Evolutionary conservation across 2,888 invertebrate species (phyloP).

Genomic region (Labia minor): DNA sequence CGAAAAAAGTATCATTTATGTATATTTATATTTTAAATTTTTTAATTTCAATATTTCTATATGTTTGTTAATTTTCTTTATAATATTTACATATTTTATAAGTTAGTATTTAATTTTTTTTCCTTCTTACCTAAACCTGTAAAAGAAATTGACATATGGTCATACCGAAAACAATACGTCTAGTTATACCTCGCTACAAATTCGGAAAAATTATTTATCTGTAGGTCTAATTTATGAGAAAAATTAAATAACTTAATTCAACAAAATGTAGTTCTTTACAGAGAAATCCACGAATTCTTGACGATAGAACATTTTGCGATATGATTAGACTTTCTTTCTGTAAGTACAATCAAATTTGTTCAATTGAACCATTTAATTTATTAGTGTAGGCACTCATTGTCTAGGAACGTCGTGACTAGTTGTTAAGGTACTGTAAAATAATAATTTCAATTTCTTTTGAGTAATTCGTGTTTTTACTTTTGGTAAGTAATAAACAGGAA

Average conservation of each 20-base stretch:
- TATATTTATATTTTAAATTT: no score
- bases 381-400: slow-evolving; percentile 13
- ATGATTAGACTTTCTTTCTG: background rate
- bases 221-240: background rate
- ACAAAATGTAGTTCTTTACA: slow-evolving; percentile 13
- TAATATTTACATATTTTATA: no score
- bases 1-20: no score
- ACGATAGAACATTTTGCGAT: slow-evolving; percentile 13
- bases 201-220: background rate
- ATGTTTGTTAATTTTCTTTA: no score
- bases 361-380: slow-evolving; percentile 3
- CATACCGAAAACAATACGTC: background rate
- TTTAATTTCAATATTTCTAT: background rate
- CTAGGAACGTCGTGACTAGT: slow-evolving; percentile 7
- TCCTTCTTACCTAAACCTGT: background rate
- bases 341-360: slow-evolving; percentile 1
- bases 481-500: background rate
- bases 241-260: background rate
- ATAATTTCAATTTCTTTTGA: background rate
- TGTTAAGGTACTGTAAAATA: background rate
- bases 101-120: no score
- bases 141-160: background rate
- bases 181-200: background rate
- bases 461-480: background rate
- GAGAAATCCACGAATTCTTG: slow-evolving; percentile 13